Percentiles rank a stretch among this genome's conserved stretches.
Conservation (phyloP, 2,113 vertebrate species). For the Oryctolagus cuniculus region DNA sequence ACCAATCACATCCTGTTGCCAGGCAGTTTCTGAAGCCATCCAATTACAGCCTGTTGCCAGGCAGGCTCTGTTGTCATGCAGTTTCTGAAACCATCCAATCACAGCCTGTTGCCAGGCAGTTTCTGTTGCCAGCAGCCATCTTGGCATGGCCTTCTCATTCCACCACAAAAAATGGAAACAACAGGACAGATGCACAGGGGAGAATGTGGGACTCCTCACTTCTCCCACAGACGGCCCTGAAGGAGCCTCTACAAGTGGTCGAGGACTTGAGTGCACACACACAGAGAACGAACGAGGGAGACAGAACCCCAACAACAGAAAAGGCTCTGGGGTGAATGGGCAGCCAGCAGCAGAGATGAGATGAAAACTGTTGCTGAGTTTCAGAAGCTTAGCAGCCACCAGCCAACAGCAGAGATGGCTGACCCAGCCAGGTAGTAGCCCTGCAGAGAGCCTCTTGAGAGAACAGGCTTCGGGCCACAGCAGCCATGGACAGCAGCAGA, state of each 20-base stretch:
- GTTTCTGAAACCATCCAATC: too few species aligned
- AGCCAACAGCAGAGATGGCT: not conserved
- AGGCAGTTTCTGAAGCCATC: too few species aligned
- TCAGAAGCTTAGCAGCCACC: not conserved
- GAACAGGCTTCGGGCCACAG: not conserved
- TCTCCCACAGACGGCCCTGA: not conserved
- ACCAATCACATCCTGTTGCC: too few species aligned
- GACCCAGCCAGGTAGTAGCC: not conserved
- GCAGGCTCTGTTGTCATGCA: too few species aligned
- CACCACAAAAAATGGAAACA: not conserved
- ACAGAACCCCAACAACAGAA: not conserved
- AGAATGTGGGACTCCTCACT: not conserved
- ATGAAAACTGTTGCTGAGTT: not conserved
- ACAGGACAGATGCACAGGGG: not conserved
- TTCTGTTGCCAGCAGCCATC: too few species aligned
- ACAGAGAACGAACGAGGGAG: not conserved
- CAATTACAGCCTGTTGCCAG: too few species aligned
- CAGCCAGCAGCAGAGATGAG: not conserved
- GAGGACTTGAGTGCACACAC: not conserved
- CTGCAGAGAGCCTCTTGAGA: not conserved
- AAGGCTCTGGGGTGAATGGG: not conserved
- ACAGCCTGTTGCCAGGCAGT: too few species aligned
- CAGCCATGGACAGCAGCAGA: not conserved
- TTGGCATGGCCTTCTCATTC: too few species aligned
- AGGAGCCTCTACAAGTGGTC: not conserved